Evolutionary conservation across 2,888 invertebrate genomes (phyloP), one percentile per base, ranked within the genome.

Genomic region (Erebia palarica): DNA sequence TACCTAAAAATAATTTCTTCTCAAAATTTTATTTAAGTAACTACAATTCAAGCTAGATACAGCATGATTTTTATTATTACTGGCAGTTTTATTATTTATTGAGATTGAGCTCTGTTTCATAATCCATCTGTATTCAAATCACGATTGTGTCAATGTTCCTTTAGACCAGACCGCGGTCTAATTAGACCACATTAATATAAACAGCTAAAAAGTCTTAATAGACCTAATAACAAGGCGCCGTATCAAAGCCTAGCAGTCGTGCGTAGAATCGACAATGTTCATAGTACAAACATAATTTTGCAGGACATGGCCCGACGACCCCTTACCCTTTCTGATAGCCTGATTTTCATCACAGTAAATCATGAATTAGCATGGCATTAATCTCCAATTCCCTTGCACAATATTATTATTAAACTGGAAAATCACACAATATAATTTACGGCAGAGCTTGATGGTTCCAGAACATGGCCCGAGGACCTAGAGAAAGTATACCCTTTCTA

Each of bases 161-260:
- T 66, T 57, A 66, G 9, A 11, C 18, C 3, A 57, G 44, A 44
- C 57, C 66, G 66, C 66, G 66, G 21, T 55, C 66, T 44, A 16
- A 44, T 57, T 66, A 18, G 11, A 14, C 36, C 27, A 42, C 49
- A 63, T 59, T 65, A 51, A 53, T 42, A 68, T 51, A 68, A 57
- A 13, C n/a, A 44, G 58, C 66, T 58, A 58, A 66, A 65, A 66
- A 21, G 66, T 66, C 57, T 58, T 66, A 63, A 63, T 49, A 57
- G 9, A 55, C 57, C 66, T 66, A 66, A 66, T 66, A 66, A 44
- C 44, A 57, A 66, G 66, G 66, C 57, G 66, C 66, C 57, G 18
- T 44, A 42, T 42, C 66, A 57, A 66, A 66, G 57, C 55, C 57
- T 66, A 66, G n/a, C 66, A 47, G 57, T 66, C 66, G 66, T 66